Base-by-base conservation (phyloP, 2,797 vertebrate species). In the Melanotaenia parkinsoni region DNA sequence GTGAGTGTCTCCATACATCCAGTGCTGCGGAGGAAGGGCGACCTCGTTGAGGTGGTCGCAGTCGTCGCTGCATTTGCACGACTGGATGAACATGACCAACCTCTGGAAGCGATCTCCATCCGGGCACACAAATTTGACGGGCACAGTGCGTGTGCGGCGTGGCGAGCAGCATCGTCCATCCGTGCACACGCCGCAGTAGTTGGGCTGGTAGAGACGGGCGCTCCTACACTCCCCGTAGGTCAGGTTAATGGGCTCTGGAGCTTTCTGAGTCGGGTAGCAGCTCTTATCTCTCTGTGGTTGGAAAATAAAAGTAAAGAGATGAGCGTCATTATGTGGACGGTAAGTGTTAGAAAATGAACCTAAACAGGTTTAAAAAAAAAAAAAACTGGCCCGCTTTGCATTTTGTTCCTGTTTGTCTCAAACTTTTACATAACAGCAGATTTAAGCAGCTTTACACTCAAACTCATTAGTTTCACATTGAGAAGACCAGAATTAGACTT, bases 1-100 rank as follows among this genome's bases (percentile, higher is more conserved):
- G 79, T 93, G 92, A 5, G 88, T 92, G 82, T 94, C 94, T 12
- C 93, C 91, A 0, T 92, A 84, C 85, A 94, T 93, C 90, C 90
- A 93, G 80, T 89, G 90, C 79, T 87, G 91, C 1, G 93, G 93
- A 1, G 87, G 88, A 6, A 92, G 85, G 9, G 84, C 90, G 16
- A 88, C 91, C 22, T 94, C 91, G 3, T 95, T 94, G 6, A 92
- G 90, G 47, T 91, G 87, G 45, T 88, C 72, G 9, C 94, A 95
- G 67, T 92, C 82, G 0, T 69, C 12, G 33, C 88, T 87, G 77
- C 95, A 95, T 84, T 93, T 92, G 65, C 94, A 95, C 0, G 93
- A 93, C 76, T 90, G 93, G 76, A 95, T 90, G 77, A 95, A 93
- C 93, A 94, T 95, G 84, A 91, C 78, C 0, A 81, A 83, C 74